A percentile compares a stretch with the other conserved stretches of the same genome.
phyloP scores from a whole-genome alignment of 30 jellyfish, hydroid and myxozoan genomes.

The Cassiopea xamachana region DNA sequence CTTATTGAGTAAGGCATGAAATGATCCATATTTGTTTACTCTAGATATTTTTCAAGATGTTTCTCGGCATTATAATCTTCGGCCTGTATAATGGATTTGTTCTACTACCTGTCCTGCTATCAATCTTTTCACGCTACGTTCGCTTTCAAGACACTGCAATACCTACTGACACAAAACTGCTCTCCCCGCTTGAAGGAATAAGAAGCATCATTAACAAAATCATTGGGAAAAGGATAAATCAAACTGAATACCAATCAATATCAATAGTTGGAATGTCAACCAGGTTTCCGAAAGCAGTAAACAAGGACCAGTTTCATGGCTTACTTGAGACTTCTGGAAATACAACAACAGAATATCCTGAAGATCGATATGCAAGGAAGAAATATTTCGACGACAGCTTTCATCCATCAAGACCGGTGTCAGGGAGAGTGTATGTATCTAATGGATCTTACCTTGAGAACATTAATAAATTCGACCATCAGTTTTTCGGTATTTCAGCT shows the following conservation, averaged over 20 bases:
- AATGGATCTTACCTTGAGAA: constrained; percentile 70
- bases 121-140: constrained; percentile 34
- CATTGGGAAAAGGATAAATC: neutral
- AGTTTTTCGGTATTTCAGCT: constrained; percentile 71
- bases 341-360: constrained; percentile 66
- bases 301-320: constrained; percentile 43
- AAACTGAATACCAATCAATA: neutral
- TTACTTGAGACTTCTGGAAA: constrained; percentile 33
- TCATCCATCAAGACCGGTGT: constrained; percentile 70
- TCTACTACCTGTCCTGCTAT: constrained; percentile 58
- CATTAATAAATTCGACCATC: constrained; percentile 59
- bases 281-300: constrained; percentile 58
- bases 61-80: constrained; percentile 68
- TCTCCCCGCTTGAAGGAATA: neutral
- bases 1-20: no score
- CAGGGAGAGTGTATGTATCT: constrained; percentile 59
- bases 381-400: constrained; percentile 44
- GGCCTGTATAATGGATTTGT: constrained; percentile 77
- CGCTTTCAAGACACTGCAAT: neutral
- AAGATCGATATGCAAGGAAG: constrained; percentile 54
- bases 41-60: constrained; percentile 75
- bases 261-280: constrained; percentile 70
- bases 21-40: neutral
- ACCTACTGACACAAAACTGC: neutral
- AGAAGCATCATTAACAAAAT: neutral